Base-by-base conservation (phyloP, 2,113 vertebrate species). In the Cinclus cinclus region DNA sequence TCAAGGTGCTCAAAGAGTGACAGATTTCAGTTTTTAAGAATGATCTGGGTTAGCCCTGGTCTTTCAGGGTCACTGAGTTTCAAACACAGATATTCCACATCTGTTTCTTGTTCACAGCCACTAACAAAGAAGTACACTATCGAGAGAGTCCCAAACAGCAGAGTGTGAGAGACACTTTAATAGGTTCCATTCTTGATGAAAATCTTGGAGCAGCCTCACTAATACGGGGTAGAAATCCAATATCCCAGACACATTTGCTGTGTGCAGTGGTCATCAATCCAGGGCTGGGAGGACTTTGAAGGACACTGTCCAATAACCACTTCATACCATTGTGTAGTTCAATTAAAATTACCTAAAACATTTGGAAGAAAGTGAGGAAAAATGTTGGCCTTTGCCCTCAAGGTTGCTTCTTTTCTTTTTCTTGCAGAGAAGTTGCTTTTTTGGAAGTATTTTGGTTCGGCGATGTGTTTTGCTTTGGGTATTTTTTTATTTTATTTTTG, bases 31-130 rank as follows among this genome's bases (percentile, higher is more conserved):
- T 97, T 96, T 95, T 94, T 96, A 91, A 83, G 97, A 93, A 83
- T 64, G 91, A 96, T 94, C 91, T 90, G 96, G 95, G 90, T 97
- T 90, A 95, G 95, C 95, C 92, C 53, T 53, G 60, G 58, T 90
- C 74, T 96, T 94, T 95, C 19, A 30, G 94, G 97, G 97, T 98
- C 97, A 96, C 91, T 25, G 59, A 64, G 64, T 89, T 95, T 93
- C 69, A 94, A 96, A 79, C 31, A 59, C 82, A 60, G 92, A 88
- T 62, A 85, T 16, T 78, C 47, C 95, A 94, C 98, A 98, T 98
- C 97, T 98, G 98, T 63, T 97, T 98, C 90, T 94, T 96, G 93
- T 98, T 98, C 94, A 65, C 84, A 77, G 95, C 52, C 58, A 74
- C 96, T 64, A 76, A 96, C 96, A 91, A 95, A 97, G 94, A 83